Base-by-base conservation (phyloP, 2,113 vertebrate genomes). In the Rhea americana region DNA sequence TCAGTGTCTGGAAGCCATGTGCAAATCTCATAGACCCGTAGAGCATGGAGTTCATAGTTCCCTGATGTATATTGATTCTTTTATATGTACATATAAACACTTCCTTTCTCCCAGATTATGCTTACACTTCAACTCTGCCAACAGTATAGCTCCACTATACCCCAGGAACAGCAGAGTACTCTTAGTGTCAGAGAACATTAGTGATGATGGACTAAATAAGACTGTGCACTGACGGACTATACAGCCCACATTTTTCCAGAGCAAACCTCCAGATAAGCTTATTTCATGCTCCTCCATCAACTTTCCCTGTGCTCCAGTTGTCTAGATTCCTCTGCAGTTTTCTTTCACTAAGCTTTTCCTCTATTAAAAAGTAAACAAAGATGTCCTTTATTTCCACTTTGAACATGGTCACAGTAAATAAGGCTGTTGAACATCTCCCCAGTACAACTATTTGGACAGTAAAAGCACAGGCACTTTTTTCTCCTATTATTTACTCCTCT, bases 341-440 rank as follows among this genome's bases (percentile, higher is more conserved):
- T 58, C 37, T 59, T 58, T 72, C 2, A 1, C 35, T 55, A n/a
- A 48, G 37, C 30, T 74, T 83, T 75, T 66, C 3, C 45, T 48
- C 48, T 1, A 0, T 81, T 56, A 56, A 41, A 72, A 8, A 56
- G 32, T 48, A 89, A 86, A 71, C 66, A 93, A 72, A 47, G 63
- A 32, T 24, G 83, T 83, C 58, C 58, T 83, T 63, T 75, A n/a
- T 72, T 76, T 91, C 88, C 26, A 30, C 73, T 80, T 74, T 59
- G 43, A 82, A 88, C 11, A 4, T 3, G 11, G 47, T 75, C 10
- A 51, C 17, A 0, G 0, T 58, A 59, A 47, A 47, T 67, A n/a
- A 80, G 59, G 37, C 48, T 61, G 65, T 12, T n/a, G 37, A 81
- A 77, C 43, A 50, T 25, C 8, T 2, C 6, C 43, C 55, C 66